Conservation (phyloP, 2,888 invertebrate genomes). For the Agrilus biguttatus region DNA sequence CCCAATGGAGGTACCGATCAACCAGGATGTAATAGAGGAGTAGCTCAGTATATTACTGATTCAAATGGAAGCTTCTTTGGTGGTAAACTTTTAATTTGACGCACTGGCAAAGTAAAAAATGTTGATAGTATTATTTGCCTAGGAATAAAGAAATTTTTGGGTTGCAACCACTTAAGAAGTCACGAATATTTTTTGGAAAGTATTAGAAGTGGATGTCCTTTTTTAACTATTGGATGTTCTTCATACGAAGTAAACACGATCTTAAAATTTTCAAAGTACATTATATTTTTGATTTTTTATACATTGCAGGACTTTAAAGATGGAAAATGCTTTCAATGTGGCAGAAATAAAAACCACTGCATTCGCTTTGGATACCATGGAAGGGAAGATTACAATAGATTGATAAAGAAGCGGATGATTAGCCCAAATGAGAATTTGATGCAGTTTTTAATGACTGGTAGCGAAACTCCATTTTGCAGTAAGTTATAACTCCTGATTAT, state of each 20-base stretch:
- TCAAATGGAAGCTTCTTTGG: constrained; percentile 47
- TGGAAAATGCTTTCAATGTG: constrained; percentile 58
- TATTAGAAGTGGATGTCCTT: constrained; percentile 62
- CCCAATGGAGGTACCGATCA: constrained; percentile 79
- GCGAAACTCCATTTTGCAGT: constrained; percentile 62
- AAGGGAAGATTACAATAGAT: constrained; percentile 35
- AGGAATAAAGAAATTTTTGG: constrained; percentile 55
- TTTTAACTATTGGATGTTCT: constrained; percentile 62
- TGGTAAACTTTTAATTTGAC: constrained; percentile 26
- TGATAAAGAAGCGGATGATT: constrained; percentile 32
- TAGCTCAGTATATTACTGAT: constrained; percentile 48
- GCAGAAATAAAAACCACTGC: constrained; percentile 47
- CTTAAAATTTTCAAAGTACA: not conserved
- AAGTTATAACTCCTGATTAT: constrained; percentile 26
- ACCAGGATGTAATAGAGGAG: constrained; percentile 48
- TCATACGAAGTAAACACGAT: constrained; percentile 51
- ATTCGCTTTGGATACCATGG: constrained; percentile 56
- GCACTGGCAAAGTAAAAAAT: too few relatives aligned
- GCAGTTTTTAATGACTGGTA: constrained; percentile 60
- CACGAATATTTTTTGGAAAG: constrained; percentile 75
- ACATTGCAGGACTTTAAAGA: constrained; percentile 45
- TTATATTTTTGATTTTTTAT: constrained; percentile 8
- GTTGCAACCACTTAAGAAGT: constrained; percentile 80
- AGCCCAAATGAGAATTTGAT: constrained; percentile 38
- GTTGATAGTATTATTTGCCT: constrained; percentile 9